phyloP scores from a whole-genome alignment of 2,888 invertebrate genomes.

The Tethea ocularis region DNA sequence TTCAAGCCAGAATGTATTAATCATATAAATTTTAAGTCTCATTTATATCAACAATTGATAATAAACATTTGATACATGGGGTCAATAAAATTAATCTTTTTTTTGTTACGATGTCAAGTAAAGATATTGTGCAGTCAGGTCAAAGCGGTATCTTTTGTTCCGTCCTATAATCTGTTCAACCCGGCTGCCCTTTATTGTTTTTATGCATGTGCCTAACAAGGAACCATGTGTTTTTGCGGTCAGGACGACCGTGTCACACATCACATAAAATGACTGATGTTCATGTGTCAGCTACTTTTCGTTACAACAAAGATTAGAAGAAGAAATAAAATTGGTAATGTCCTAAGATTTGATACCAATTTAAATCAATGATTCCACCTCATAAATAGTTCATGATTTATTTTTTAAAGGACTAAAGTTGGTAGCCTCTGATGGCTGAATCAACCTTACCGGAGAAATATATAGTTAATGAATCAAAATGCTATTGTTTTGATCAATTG shows the following conservation, averaged over 20 bases:
- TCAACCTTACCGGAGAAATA: too few relatives aligned
- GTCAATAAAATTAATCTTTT: background rate
- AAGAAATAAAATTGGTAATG: background rate
- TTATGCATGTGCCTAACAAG: constrained; percentile 50
- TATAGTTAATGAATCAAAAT: too few relatives aligned
- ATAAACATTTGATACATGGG: background rate
- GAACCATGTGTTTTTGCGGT: constrained; percentile 70
- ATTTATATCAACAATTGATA: too few relatives aligned
- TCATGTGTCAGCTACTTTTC: constrained; percentile 70
- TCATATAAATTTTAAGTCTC: too few relatives aligned
- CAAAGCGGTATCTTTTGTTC: constrained; percentile 59
- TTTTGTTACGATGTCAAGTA: background rate
- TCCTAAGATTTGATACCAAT: too few relatives aligned
- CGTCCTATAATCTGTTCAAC: constrained; percentile 56
- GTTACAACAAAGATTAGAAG: constrained; percentile 48
- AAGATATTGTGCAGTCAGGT: constrained; percentile 33
- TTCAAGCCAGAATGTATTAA: too few relatives aligned
- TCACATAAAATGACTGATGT: constrained; percentile 70
- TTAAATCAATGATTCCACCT: too few relatives aligned
- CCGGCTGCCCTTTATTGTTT: constrained; percentile 63
- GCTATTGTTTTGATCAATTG: too few relatives aligned
- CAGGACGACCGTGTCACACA: constrained; percentile 54
- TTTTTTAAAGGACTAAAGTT: too few relatives aligned
- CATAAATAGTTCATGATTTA: too few relatives aligned
- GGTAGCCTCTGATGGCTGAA: too few relatives aligned